Conservation (phyloP, 2,888 invertebrate species). For the Agrotis ipsilon region DNA sequence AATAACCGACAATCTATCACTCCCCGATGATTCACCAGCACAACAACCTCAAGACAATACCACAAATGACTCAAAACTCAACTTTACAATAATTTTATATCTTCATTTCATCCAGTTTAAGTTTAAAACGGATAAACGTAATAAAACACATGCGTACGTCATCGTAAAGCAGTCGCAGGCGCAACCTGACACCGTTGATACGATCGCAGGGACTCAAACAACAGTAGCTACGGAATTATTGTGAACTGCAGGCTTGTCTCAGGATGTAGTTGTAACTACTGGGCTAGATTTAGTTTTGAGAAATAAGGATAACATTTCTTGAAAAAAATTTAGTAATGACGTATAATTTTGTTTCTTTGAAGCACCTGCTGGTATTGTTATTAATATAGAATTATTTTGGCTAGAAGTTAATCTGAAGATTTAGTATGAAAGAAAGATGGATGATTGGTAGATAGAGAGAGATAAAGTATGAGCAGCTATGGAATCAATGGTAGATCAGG, state of each 20-base stretch:
- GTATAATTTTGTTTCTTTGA: background rate
- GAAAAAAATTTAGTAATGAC: background rate
- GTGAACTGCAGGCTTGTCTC: slow-evolving; percentile 24
- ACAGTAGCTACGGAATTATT: slow-evolving; percentile 61
- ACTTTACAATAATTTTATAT: slow-evolving; percentile 46
- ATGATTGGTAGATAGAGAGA: too few relatives aligned
- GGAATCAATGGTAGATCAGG: background rate
- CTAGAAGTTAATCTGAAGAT: background rate
- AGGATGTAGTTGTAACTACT: slow-evolving; percentile 23
- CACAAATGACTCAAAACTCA: slow-evolving; percentile 41
- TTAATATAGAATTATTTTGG: background rate
- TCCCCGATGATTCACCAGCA: slow-evolving; percentile 39
- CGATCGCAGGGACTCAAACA: slow-evolving; percentile 63
- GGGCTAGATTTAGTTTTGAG: slow-evolving; percentile 17
- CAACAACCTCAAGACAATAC: slow-evolving; percentile 50
- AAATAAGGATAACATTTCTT: too few relatives aligned
- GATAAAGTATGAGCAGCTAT: too few relatives aligned
- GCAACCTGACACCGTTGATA: slow-evolving; percentile 75
- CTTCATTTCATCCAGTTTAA: slow-evolving; percentile 58
- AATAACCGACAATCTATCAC: slow-evolving; percentile 19
- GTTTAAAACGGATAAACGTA: slow-evolving; percentile 50
- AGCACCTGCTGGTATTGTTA: background rate
- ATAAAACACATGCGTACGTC: slow-evolving; percentile 60
- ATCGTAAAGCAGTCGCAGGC: slow-evolving; percentile 69
- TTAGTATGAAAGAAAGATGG: background rate